Percentiles rank a stretch among this genome's conserved stretches.
These are phyloP conservation scores for Brevimyrus niger DNA, from an alignment of 2,113 vertebrate species.

Conservation along the genomic window DNA sequence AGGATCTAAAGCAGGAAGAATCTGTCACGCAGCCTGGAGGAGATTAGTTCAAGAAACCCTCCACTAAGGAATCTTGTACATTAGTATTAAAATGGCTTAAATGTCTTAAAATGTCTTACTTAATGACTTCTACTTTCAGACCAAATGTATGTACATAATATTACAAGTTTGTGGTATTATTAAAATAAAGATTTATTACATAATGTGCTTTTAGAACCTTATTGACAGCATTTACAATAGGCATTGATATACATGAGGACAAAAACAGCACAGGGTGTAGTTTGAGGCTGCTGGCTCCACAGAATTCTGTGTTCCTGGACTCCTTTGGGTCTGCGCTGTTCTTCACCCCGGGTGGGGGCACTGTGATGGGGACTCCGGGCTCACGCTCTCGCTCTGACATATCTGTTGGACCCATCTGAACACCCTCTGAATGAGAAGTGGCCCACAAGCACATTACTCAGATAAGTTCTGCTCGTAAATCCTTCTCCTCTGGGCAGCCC, in stretches of 20 bases:
- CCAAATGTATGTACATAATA: not conserved
- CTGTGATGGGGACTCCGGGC: not conserved
- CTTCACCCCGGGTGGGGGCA: not conserved
- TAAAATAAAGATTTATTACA: not conserved
- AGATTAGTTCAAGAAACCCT: not conserved
- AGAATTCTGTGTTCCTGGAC: not conserved
- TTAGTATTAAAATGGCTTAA: not conserved
- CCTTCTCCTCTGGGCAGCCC: not conserved
- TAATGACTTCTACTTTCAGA: not conserved
- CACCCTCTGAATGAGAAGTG: not conserved
- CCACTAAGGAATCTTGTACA: not conserved
- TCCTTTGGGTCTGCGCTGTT: not conserved
- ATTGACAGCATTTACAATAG: not conserved
- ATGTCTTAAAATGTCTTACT: not conserved
- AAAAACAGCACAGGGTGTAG: not conserved
- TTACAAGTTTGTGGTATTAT: not conserved
- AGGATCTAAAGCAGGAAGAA: not conserved
- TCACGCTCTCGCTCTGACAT: not conserved
- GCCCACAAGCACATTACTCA: not conserved
- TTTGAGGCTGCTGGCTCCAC: not conserved
- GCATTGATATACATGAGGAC: not conserved
- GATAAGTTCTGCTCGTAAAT: not conserved
- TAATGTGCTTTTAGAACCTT: not conserved
- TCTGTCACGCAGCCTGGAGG: not conserved
- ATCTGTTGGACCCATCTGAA: not conserved